These are phyloP conservation scores for Brachynemurus nebulosus DNA, from an alignment of 2,888 invertebrate genomes.

Conservation along the genomic window DNA sequence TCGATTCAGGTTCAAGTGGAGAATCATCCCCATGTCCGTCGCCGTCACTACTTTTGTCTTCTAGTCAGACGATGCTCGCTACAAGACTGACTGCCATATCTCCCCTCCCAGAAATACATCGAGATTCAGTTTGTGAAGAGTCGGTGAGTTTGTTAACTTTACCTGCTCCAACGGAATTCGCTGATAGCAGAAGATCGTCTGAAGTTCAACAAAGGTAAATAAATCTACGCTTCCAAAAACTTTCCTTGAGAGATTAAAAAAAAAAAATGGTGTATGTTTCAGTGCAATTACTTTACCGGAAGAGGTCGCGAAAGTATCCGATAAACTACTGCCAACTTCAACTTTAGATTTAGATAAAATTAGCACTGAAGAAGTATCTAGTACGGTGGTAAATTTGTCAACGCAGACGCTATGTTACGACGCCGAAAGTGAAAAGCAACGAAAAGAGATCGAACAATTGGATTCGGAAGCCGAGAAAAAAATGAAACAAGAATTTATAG, in stretches of 20 bases:
- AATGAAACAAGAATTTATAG: slow-evolving; percentile 34
- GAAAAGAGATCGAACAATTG: not conserved
- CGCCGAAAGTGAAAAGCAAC: not conserved
- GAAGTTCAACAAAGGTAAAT: slow-evolving; percentile 25
- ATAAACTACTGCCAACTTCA: not conserved
- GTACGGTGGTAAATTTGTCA: slow-evolving; percentile 18
- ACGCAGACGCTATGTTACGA: not conserved
- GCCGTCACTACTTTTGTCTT: slow-evolving; percentile 29
- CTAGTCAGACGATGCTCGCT: slow-evolving; percentile 24
- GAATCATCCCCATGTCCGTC: slow-evolving; percentile 37
- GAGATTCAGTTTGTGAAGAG: slow-evolving; percentile 46
- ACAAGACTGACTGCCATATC: slow-evolving; percentile 45
- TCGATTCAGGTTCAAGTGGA: slow-evolving; percentile 31
- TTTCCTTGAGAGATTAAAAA: not conserved
- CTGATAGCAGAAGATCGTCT: slow-evolving; percentile 60
- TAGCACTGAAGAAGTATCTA: slow-evolving; percentile 23
- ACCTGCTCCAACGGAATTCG: slow-evolving; percentile 70
- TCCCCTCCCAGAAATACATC: slow-evolving; percentile 47
- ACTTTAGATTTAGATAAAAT: slow-evolving; percentile 9
- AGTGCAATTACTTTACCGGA: not conserved
- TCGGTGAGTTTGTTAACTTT: slow-evolving; percentile 35
- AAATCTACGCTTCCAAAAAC: not conserved
- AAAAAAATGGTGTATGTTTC: not conserved
- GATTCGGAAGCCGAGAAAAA: slow-evolving; percentile 28
- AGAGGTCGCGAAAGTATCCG: not conserved